Evolutionary conservation across 2,797 vertebrate genomes (phyloP).

Genomic region (Lutjanus campechanus): DNA sequence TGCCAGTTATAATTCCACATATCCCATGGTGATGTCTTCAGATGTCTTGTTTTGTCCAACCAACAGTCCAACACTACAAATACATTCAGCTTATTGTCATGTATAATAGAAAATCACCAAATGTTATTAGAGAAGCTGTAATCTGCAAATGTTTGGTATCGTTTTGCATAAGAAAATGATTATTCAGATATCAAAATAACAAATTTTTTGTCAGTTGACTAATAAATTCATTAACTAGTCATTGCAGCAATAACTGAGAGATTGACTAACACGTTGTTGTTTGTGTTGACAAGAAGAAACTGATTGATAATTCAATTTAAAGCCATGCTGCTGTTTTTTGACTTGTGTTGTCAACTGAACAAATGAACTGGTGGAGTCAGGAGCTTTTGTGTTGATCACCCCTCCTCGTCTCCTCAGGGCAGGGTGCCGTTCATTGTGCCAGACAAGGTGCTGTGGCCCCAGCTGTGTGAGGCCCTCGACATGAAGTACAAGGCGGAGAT

Average conservation of each 20-base stretch:
- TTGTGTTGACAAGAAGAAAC: background rate
- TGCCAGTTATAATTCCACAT: too few species aligned
- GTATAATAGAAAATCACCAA: background rate
- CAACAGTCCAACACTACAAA: background rate
- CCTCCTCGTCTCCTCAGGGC: slow-evolving; percentile 80
- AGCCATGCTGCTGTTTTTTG: background rate
- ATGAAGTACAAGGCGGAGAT: slow-evolving; percentile 98
- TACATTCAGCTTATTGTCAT: background rate
- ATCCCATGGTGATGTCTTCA: too few species aligned
- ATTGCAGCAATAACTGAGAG: background rate
- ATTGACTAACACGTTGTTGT: background rate
- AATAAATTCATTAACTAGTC: background rate
- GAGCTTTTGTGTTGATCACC: background rate
- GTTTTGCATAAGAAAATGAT: background rate
- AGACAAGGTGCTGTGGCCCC: slow-evolving; percentile 94
- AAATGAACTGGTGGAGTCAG: background rate
- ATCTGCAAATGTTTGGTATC: background rate
- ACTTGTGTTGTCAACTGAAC: background rate
- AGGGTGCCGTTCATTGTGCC: slow-evolving; percentile 94
- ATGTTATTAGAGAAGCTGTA: background rate
- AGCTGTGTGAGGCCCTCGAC: slow-evolving; percentile 94
- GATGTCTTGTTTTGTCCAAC: background rate
- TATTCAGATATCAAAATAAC: background rate
- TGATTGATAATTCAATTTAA: background rate
- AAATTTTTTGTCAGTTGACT: background rate